Evolutionary conservation across 2,113 vertebrate species (phyloP).

Genomic region (Arvicanthis niloticus): DNA sequence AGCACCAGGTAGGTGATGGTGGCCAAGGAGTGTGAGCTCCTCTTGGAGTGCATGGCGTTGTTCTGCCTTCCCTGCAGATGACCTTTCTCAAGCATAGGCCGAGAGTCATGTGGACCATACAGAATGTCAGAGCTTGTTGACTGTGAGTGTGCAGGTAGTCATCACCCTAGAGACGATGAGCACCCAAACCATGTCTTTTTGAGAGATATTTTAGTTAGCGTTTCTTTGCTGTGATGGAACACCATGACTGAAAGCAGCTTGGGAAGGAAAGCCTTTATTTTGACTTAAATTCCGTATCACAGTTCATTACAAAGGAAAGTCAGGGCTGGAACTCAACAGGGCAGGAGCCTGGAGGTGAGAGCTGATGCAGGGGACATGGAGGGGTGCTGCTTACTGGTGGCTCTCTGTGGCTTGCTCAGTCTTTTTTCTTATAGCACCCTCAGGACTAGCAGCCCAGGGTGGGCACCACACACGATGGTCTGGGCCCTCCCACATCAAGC

Average conservation of each 20-base stretch:
- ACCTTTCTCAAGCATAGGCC: not conserved
- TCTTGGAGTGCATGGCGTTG: not conserved
- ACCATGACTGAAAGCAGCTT: not conserved
- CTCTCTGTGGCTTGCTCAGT: not conserved
- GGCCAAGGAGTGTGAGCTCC: not conserved
- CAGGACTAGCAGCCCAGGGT: not conserved
- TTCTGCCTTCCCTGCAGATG: slow-evolving; percentile 6
- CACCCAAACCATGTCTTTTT: not conserved
- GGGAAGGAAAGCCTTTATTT: not conserved
- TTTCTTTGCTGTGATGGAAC: not conserved
- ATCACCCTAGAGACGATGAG: not conserved
- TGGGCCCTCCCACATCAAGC: not conserved
- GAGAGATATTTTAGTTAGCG: not conserved
- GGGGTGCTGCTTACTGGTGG: not conserved
- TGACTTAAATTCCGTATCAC: not conserved
- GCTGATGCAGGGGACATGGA: not conserved
- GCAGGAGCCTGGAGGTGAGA: not conserved
- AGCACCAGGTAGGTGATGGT: not conserved
- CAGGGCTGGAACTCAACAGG: not conserved
- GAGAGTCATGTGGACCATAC: not conserved
- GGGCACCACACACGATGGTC: not conserved
- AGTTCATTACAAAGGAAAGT: not conserved
- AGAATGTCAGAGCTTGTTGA: not conserved
- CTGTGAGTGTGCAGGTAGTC: not conserved
- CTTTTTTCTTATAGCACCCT: not conserved